phyloP scores from a whole-genome alignment of 2,113 vertebrate genomes.

The Tringa solitaria region DNA sequence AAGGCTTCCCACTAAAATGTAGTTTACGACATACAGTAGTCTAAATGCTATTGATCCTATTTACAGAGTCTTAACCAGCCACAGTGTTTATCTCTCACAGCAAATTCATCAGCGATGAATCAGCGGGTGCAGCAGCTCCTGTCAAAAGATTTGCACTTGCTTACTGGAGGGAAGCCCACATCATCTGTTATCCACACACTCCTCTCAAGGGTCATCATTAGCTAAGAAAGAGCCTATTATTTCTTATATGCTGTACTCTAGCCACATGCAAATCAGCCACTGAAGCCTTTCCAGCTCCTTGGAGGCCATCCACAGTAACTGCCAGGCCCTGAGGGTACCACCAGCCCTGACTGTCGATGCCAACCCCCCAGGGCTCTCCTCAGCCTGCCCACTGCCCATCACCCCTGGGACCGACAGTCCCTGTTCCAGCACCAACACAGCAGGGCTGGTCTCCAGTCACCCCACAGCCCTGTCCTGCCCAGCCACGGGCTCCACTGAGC shows the following conservation, averaged over 20 bases:
- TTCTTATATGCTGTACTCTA: not conserved
- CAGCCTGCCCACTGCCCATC: not conserved
- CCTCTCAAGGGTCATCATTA: not conserved
- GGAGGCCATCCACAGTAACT: not conserved
- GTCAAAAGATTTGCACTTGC: conserved; percentile 13
- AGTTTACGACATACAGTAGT: not conserved
- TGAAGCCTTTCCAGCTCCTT: not conserved
- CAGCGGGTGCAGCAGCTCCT: not conserved
- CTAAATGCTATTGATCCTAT: not conserved
- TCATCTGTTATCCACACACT: not conserved
- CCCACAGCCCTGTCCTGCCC: not conserved
- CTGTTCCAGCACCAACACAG: not conserved
- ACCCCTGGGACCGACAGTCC: accelerated
- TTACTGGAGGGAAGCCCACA: not conserved
- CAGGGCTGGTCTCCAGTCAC: accelerated
- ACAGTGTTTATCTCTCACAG: not conserved
- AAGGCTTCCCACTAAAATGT: not conserved
- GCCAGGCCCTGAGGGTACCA: not conserved
- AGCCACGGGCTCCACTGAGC: not conserved
- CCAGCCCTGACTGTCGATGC: not conserved
- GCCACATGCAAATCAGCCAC: not conserved
- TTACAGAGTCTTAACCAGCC: not conserved
- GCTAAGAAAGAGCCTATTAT: not conserved
- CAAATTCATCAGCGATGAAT: not conserved
- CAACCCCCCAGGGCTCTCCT: not conserved